Base-by-base conservation (phyloP, 2,888 invertebrate genomes). In the Nycteola revayana region DNA sequence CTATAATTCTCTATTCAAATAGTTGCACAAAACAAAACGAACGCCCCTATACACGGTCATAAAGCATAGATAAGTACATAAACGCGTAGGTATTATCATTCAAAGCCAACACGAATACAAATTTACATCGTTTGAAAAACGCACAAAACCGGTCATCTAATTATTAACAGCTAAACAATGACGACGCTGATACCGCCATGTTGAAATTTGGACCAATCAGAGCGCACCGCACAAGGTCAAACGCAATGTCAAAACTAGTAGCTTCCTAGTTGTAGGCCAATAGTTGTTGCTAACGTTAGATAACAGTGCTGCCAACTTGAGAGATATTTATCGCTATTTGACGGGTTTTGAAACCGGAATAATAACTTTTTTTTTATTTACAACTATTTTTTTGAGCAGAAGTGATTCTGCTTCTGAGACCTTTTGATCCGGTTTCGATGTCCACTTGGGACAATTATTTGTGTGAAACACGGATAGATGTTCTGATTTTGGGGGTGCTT, bases 201-300 rank as follows among this genome's bases (percentile, higher is more conserved):
- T 79, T 84, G 75, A 28, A 49, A 41, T 56, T 66, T 60, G 61
- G 75, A 59, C 87, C 87, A 87, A 87, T 88, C 68, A 59, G 58
- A 41, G 53, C 50, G 47, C 49, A 42, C 49, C 52, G 46, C 57
- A 56, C 84, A 86, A 88, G 87, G 87, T 84, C 78, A 72, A 38
- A 56, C 64, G 72, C 87, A 86, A 87, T 87, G 87, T 87, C 86
- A 86, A 85, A 87, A 79, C 66, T 73, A 36, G 54, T 36, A 11
- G 74, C 85, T 87, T 86, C 86, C 86, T 84, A 77, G 78, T 76
- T 68, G 69, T 82, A 83, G 79, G 81, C 77, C 75, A 73, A 66
- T 60, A 39, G 67, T 49, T 68, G 75, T 82, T 74, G 60, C 79
- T 77, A 80, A 14, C 63, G 71, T 75, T 73, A 77, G 78, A 77